Evolutionary conservation across 2,888 invertebrate species (phyloP), one percentile per base, ranked within the genome.

Genomic region (Cantharis flavilabris): DNA sequence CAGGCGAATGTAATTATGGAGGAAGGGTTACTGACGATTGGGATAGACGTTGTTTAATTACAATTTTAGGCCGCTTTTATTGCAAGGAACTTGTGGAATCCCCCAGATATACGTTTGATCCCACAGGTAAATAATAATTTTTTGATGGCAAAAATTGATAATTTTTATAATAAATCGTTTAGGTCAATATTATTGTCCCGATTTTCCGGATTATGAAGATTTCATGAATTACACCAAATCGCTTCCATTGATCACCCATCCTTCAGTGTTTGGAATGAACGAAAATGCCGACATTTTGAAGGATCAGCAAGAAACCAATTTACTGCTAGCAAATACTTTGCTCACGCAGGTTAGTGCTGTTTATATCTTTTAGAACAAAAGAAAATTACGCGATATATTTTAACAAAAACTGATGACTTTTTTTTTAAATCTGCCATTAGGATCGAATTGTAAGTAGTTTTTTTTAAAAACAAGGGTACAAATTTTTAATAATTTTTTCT

Each of bases 1-100:
- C 96, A 0, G 98, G 98, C 1, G 98, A 98, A 89, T 98, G 98
- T 85, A 98, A 98, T 90, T 98, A 98, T 86, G 98, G 98, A 9
- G 98, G 98, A 0, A 92, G 97, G 78, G 98, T 98, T 3, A 98
- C 98, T 0, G 98, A 98, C 86, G 96, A 97, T 86, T 97, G 97
- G 97, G 98, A 98, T 89, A 91, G 98, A 18, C 91, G 98, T 72
- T 94, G 94, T 16, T 91, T 98, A 71, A 93, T 92, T 84, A 97
- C 97, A 0, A 94, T 98, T 78, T 89, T 98, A 62, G 89, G 88
- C 75, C 94, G 94, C 84, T 98, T 95, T 88, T 98, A 96, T 88
- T 94, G 93, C 84, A 90, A 92, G 9, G 90, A 89, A 62, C 90
- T 96, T 9, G 90, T 97, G 4, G 90, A 91, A 71, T 89, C 92